A percentile compares a stretch with the other conserved stretches of the same genome.
phyloP scores from a whole-genome alignment of 1,140 invertebrate genomes.

The Adoxophyes honmai region DNA sequence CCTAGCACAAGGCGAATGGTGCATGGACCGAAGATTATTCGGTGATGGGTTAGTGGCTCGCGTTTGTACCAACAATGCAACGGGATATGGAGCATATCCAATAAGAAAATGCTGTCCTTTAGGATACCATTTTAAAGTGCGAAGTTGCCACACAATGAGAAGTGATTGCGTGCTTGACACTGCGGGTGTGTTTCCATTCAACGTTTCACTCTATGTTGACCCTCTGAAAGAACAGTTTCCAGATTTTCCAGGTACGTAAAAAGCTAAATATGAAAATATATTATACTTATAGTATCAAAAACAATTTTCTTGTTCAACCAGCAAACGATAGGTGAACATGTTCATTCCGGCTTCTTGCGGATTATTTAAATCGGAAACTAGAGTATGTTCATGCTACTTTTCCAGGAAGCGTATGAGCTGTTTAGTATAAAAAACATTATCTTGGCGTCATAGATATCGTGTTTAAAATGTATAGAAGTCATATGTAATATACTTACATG shows the following conservation, averaged over 20 bases:
- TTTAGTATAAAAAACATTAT: no score
- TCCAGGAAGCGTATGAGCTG: no score
- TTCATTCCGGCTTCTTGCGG: no score
- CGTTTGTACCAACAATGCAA: constrained; percentile 32
- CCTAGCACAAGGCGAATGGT: constrained; percentile 55
- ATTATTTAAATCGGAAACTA: no score
- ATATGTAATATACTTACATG: no score
- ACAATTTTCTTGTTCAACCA: no score
- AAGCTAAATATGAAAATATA: no score
- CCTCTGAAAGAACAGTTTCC: constrained; percentile 32
- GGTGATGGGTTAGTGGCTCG: constrained; percentile 41
- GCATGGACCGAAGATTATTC: constrained; percentile 49
- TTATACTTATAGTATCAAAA: no score
- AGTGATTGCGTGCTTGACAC: constrained; percentile 48
- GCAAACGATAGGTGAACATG: no score
- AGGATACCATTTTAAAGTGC: constrained; percentile 51
- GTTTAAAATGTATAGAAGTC: no score
- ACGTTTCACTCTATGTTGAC: constrained; percentile 47
- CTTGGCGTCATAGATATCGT: no score
- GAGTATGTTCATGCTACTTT: no score
- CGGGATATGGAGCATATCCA: constrained; percentile 49
- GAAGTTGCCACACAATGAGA: constrained; percentile 33
- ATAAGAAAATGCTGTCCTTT: constrained; percentile 69
- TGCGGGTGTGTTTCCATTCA: constrained; percentile 36
- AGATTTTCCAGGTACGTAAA: constrained; percentile 41